Evolutionary conservation across 2,888 invertebrate genomes (phyloP).

Genomic region (Stictocephala bisonia): DNA sequence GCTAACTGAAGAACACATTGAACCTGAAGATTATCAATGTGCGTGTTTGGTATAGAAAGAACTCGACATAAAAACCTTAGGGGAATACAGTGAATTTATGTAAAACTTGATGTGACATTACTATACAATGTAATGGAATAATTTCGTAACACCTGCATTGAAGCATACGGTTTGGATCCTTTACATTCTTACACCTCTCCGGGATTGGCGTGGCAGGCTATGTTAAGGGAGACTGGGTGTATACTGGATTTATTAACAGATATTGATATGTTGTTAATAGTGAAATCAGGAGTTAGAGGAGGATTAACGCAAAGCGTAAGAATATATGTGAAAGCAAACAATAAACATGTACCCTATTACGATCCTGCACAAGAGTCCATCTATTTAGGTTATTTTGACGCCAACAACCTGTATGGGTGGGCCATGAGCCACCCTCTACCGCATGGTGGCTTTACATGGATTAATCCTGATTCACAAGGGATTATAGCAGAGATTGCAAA

Average conservation of each 20-base stretch:
- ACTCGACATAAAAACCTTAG: conserved; percentile 60
- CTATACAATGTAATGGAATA: conserved; percentile 47
- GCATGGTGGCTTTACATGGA: too few species aligned
- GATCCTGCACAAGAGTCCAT: too few species aligned
- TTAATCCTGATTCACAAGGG: neutral
- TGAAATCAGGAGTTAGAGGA: conserved; percentile 46
- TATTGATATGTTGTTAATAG: conserved; percentile 38
- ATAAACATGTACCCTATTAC: too few species aligned
- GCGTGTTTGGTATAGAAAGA: conserved; percentile 61
- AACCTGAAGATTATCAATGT: conserved; percentile 60
- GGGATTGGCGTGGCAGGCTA: conserved; percentile 23
- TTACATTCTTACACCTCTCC: conserved; percentile 37
- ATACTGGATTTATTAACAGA: conserved; percentile 45
- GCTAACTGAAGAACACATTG: conserved; percentile 54
- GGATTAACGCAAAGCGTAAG: conserved; percentile 21
- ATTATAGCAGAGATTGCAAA: conserved; percentile 14
- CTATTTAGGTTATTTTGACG: too few species aligned
- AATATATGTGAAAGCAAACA: too few species aligned
- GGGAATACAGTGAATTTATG: conserved; percentile 59
- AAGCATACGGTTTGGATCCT: conserved; percentile 36
- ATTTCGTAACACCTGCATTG: conserved; percentile 35
- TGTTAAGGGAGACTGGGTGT: conserved; percentile 30
- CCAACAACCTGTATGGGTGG: too few species aligned
- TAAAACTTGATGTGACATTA: conserved; percentile 27
- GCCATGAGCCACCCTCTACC: too few species aligned